A percentile compares a stretch with the other conserved stretches of the same genome.
These are phyloP conservation scores for Delichon dasypus DNA, from an alignment of 2,797 vertebrate genomes.

Conservation along the genomic window DNA sequence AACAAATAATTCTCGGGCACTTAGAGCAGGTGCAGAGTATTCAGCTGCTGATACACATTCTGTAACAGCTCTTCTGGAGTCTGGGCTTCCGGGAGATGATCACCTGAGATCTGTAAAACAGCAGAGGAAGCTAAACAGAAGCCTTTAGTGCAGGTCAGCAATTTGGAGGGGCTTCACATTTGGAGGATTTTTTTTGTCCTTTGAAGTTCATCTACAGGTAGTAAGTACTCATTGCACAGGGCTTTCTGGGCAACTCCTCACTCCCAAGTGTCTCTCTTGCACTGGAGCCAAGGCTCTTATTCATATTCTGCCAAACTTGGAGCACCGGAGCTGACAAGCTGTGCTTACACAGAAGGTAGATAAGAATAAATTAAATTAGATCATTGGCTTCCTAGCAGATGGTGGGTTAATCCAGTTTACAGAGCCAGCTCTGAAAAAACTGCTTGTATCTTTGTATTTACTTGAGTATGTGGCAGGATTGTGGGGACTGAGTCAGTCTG, in stretches of 20 bases:
- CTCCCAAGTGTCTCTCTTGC: constrained; percentile 10
- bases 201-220: not conserved
- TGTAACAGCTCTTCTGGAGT: not conserved
- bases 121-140: constrained; percentile 23
- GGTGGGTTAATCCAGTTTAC: constrained; percentile 67
- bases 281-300: constrained; percentile 36
- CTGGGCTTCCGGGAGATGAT: not conserved
- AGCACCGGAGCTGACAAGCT: constrained; percentile 64
- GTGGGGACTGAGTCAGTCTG: not conserved
- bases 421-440: constrained; percentile 5
- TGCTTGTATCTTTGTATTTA: not conserved
- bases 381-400: constrained; percentile 71
- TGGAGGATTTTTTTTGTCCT: constrained; percentile 37
- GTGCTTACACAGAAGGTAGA: constrained; percentile 72
- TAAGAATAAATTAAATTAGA: constrained; percentile 77
- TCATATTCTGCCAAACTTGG: constrained; percentile 63
- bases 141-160: not conserved
- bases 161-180: not conserved
- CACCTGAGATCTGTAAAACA: constrained; percentile 9
- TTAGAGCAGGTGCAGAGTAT: constrained; percentile 25
- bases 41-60: constrained; percentile 3
- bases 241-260: not conserved
- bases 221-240: not conserved
- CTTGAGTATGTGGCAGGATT: not conserved
- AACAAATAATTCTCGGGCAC: constrained; percentile 2